A percentile compares a stretch with the other conserved stretches of the same genome.
phyloP scores from a whole-genome alignment of 2,113 vertebrate species.

The Sisor rabdophorus region DNA sequence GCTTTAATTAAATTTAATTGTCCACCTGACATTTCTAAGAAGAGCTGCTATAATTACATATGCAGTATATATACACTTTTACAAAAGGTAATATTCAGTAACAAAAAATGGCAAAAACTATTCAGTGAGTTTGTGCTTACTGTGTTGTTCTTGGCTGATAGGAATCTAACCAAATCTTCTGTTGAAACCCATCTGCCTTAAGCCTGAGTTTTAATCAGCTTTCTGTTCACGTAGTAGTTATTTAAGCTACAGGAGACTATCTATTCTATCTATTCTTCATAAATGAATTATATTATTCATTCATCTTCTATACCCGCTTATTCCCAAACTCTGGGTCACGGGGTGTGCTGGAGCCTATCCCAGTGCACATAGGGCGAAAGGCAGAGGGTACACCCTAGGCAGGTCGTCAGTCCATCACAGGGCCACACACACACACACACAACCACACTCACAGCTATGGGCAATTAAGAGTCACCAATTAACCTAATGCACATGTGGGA shows the following conservation, averaged over 20 bases:
- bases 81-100: background rate
- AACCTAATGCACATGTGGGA: too few relatives aligned
- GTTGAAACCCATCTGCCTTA: background rate
- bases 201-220: background rate
- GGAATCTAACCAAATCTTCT: background rate
- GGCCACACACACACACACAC: too few relatives aligned
- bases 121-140: background rate
- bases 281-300: too few relatives aligned
- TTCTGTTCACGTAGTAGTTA: background rate
- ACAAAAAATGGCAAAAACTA: background rate
- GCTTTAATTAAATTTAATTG: background rate
- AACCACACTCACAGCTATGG: too few relatives aligned
- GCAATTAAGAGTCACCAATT: too few relatives aligned
- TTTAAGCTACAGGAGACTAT: background rate
- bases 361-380: too few relatives aligned
- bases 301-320: too few relatives aligned
- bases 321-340: too few relatives aligned
- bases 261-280: background rate
- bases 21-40: slow-evolving; percentile 7
- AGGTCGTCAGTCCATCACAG: too few relatives aligned
- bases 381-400: too few relatives aligned
- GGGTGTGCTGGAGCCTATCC: too few relatives aligned
- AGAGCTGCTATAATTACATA: slow-evolving; percentile 1
- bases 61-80: background rate
- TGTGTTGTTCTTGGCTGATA: background rate